Conservation (phyloP, 2,797 vertebrate genomes). For the Taenioides sp. region DNA sequence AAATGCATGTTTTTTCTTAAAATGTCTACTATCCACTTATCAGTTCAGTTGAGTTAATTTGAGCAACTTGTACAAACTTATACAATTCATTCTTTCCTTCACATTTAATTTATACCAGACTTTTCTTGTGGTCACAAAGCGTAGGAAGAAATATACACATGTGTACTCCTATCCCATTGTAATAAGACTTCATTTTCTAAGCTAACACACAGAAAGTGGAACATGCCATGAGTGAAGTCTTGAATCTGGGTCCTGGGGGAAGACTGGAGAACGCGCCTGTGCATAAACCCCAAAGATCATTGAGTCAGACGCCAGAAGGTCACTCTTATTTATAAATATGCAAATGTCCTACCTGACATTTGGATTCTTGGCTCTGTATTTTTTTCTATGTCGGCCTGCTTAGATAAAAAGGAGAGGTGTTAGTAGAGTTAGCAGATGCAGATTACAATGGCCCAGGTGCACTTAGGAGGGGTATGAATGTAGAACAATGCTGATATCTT, state of each 20-base stretch:
- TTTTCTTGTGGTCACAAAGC: not conserved
- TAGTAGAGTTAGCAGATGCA: not conserved
- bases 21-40: no score
- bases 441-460: not conserved
- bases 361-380: not conserved
- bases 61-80: no score
- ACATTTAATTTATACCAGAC: not conserved
- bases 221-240: not conserved
- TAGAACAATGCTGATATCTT: constrained; percentile 45
- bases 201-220: constrained; percentile 17
- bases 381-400: constrained; percentile 3
- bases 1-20: no score
- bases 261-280: constrained; percentile 8
- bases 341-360: constrained; percentile 14
- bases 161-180: not conserved
- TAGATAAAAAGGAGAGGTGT: not conserved
- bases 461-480: constrained; percentile 14
- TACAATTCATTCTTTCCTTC: no score
- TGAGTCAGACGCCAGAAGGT: constrained; percentile 29
- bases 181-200: not conserved
- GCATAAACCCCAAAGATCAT: constrained; percentile 21
- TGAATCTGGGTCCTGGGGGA: constrained; percentile 7
- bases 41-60: no score
- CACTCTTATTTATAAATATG: constrained; percentile 25
- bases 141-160: not conserved